A percentile compares a stretch with the other conserved stretches of the same genome.
Evolutionary conservation across 1,140 invertebrate genomes (phyloP).

Genomic region (Triops cancriformis): DNA sequence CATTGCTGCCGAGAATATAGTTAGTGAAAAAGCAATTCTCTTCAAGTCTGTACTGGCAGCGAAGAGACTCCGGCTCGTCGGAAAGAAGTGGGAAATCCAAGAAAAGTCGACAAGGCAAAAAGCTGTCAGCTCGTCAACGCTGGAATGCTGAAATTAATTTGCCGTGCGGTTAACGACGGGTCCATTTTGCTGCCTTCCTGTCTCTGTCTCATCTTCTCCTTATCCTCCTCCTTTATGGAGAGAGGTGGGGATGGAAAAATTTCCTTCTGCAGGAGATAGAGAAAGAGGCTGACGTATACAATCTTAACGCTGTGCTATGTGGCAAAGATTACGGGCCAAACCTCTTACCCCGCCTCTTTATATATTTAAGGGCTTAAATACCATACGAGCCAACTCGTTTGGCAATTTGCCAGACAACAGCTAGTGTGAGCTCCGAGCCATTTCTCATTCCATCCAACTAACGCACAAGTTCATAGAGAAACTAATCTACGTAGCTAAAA

Average conservation of each 20-base stretch:
- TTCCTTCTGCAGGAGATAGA: too few relatives aligned
- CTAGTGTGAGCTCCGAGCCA: neutral
- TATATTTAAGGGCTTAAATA: slow-evolving; percentile 13
- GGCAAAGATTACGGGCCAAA: slow-evolving; percentile 12
- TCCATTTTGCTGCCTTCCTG: slow-evolving; percentile 12
- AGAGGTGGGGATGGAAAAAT: too few relatives aligned
- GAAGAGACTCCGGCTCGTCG: neutral
- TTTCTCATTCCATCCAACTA: neutral
- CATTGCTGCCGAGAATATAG: neutral
- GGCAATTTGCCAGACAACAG: neutral
- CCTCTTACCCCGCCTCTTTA: neutral
- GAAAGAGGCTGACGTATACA: neutral
- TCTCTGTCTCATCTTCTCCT: neutral
- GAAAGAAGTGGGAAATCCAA: neutral
- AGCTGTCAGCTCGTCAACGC: slow-evolving; percentile 8
- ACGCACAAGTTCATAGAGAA: neutral
- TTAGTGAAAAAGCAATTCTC: neutral
- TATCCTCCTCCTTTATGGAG: neutral
- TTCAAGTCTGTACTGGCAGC: neutral
- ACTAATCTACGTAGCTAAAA: neutral
- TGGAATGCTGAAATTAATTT: slow-evolving; percentile 14
- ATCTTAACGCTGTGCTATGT: neutral
- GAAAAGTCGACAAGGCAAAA: slow-evolving; percentile 7
- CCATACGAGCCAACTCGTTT: neutral
- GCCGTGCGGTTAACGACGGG: slow-evolving; percentile 7